Base-by-base conservation (phyloP, 2,113 vertebrate genomes). In the Gorsachius goisagi region DNA sequence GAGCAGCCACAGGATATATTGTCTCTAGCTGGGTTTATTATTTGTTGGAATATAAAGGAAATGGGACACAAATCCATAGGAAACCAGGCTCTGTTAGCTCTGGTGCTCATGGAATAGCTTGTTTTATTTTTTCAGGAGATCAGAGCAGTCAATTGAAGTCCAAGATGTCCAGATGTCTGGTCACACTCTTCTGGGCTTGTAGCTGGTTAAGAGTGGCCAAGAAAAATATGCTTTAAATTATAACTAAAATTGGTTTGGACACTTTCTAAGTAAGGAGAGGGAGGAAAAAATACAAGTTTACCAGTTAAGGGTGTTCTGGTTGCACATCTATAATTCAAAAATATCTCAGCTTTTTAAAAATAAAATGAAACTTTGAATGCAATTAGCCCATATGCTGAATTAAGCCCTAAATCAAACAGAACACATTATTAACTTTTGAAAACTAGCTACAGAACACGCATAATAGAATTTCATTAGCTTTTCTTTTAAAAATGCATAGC, bases 91-190 rank as follows among this genome's bases (percentile, higher is more conserved):
- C 75, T 91, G 89, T 94, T 94, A 94, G 94, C 74, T 96, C 84
- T 96, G 89, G 77, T 96, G 77, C 81, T 96, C 77, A 45, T 66
- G 81, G 81, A 96, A 96, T 91, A 95, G 77, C 89, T 88, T 93
- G 93, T 89, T 94, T 91, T 95, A 94, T 94, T 96, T 97, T 94
- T 96, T 90, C 85, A 92, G 88, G 88, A 90, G 88, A 95, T 96
- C 95, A 97, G 96, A 95, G 90, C 82, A 93, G 92, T 89, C 93
- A 96, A 85, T 20, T 94, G 95, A 96, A 95, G 95, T 96, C 95
- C 96, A 96, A 96, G 88, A 97, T 95, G 95, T 96, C 96, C 96
- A 97, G 97, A 97, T 97, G 97, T 96, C 96, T 96, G 90, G 92
- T 96, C 96, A 90, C 94, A 97, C 92, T 97, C 90, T 94, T 88